phyloP scores from a whole-genome alignment of 1,140 invertebrate genomes.

The Danaus melanippus region DNA sequence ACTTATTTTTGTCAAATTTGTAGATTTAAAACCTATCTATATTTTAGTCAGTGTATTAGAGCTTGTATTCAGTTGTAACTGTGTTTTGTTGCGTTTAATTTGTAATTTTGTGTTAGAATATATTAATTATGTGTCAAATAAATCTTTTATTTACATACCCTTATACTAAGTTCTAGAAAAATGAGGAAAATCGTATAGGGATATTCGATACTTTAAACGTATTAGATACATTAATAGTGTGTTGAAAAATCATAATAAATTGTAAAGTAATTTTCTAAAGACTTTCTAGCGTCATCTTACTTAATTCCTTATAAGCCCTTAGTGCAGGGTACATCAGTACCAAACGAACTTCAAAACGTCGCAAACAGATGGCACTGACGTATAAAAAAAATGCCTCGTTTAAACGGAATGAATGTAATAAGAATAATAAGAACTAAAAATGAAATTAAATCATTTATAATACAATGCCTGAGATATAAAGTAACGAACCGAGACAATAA shows the following conservation, averaged over 20 bases:
- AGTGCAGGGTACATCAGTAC: no score
- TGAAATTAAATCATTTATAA: no score
- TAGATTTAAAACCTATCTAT: no score
- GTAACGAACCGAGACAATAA: constrained; percentile 53
- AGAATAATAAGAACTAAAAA: neutral
- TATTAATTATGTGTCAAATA: constrained; percentile 53
- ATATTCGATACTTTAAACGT: no score
- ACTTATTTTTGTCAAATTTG: no score
- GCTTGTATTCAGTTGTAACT: no score
- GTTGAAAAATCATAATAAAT: no score
- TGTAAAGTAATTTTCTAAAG: no score
- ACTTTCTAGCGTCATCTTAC: constrained; percentile 19
- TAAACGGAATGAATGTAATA: neutral
- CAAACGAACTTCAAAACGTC: neutral
- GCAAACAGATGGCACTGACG: constrained; percentile 19
- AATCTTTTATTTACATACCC: constrained; percentile 9
- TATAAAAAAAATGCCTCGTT: neutral
- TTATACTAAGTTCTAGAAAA: neutral
- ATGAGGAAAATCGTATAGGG: no score
- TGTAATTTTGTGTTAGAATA: constrained; percentile 34
- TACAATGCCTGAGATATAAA: constrained; percentile 15
- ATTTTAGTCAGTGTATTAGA: no score
- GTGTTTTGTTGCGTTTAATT: no score
- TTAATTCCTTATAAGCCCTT: neutral
- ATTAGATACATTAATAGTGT: no score